These are phyloP conservation scores for Leptinotarsa lineolata DNA, from an alignment of 1,140 invertebrate species.

Conservation along the genomic window DNA sequence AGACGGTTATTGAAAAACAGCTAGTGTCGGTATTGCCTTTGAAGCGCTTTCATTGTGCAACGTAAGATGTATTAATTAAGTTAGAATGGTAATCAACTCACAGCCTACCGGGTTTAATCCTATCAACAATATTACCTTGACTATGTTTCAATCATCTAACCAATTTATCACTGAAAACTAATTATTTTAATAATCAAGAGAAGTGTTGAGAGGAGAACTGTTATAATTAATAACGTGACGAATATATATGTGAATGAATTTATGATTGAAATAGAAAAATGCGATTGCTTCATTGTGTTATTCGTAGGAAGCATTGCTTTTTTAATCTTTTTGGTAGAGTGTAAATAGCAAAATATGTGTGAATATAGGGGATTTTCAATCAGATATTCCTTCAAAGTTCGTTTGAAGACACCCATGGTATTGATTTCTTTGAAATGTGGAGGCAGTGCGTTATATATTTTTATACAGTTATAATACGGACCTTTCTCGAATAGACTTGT, in stretches of 20 bases:
- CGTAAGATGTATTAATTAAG: constrained; percentile 28
- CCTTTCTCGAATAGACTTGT: too few relatives aligned
- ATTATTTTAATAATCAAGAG: constrained; percentile 17
- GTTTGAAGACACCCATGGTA: too few relatives aligned
- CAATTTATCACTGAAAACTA: constrained; percentile 22
- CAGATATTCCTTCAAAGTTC: too few relatives aligned
- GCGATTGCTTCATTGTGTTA: neutral
- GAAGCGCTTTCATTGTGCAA: constrained; percentile 15
- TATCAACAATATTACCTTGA: constrained; percentile 11
- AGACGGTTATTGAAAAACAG: neutral
- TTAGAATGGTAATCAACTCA: constrained; percentile 14
- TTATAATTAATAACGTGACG: constrained; percentile 2
- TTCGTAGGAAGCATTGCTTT: too few relatives aligned
- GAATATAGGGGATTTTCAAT: too few relatives aligned
- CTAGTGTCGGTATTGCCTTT: constrained; percentile 9
- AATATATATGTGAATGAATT: neutral
- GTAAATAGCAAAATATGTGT: too few relatives aligned
- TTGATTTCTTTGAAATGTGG: too few relatives aligned
- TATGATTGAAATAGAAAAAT: neutral
- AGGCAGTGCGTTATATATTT: too few relatives aligned
- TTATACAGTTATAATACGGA: too few relatives aligned
- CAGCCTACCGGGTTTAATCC: constrained; percentile 16
- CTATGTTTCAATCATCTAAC: constrained; percentile 18
- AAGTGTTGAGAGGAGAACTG: neutral
- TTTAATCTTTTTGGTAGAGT: too few relatives aligned